Evolutionary conservation across 2,113 vertebrate genomes (phyloP).

Genomic region (Paracanthobrama guichenoti): DNA sequence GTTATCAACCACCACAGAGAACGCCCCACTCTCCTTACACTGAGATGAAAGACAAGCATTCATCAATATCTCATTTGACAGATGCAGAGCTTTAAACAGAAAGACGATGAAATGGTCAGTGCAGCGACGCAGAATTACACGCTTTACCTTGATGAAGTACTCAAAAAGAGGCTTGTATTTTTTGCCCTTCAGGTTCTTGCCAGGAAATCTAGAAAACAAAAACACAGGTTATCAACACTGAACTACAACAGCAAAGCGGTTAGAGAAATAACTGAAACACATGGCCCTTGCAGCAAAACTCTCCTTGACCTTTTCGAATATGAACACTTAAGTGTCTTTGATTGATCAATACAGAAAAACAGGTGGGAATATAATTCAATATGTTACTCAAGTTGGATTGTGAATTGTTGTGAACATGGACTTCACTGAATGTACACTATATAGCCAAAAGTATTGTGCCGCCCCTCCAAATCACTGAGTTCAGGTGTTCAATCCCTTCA

Average conservation of each 20-base stretch:
- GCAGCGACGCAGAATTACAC: background rate
- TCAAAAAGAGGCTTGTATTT: slow-evolving; percentile 91
- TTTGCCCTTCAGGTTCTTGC: slow-evolving; percentile 87
- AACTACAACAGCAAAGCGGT: background rate
- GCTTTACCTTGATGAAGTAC: slow-evolving; percentile 91
- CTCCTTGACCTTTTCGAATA: background rate
- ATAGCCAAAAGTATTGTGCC: too few relatives aligned
- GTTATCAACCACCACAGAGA: slow-evolving; percentile 85
- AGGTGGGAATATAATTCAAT: background rate
- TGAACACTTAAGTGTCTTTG: background rate
- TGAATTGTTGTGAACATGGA: too few relatives aligned
- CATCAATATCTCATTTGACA: background rate
- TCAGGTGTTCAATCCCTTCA: too few relatives aligned
- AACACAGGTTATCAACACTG: background rate
- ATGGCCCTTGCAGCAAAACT: background rate
- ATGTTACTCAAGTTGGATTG: background rate
- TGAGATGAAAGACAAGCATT: slow-evolving; percentile 62
- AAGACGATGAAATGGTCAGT: background rate
- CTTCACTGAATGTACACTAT: too few relatives aligned
- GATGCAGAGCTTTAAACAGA: background rate
- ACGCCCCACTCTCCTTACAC: slow-evolving; percentile 86
- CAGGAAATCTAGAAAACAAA: slow-evolving; percentile 84
- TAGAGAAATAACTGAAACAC: background rate
- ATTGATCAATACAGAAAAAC: background rate
- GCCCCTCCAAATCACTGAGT: too few relatives aligned